Conservation (phyloP, 2,113 vertebrate genomes). For the Anguilla rostrata region DNA sequence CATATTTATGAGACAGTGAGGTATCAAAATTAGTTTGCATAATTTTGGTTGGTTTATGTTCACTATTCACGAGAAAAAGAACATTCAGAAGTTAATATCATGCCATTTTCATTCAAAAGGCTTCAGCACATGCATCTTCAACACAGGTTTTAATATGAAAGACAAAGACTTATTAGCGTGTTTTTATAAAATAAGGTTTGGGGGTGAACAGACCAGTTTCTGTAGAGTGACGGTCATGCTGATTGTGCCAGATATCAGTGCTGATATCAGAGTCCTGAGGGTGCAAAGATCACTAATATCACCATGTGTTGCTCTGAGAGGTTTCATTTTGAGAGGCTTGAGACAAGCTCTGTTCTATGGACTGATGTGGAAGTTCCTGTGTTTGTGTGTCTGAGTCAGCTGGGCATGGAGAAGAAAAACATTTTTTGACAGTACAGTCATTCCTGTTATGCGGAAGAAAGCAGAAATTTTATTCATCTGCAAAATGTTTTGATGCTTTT, state of each 20-base stretch:
- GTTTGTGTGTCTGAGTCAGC: not conserved
- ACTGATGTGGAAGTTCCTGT: not conserved
- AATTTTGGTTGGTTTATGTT: not conserved
- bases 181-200: not conserved
- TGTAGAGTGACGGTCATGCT: not conserved
- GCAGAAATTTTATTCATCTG: too few relatives aligned
- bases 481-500: too few relatives aligned
- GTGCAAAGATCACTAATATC: not conserved
- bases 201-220: not conserved
- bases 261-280: not conserved
- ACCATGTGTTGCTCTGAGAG: not conserved
- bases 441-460: not conserved
- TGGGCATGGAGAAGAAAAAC: not conserved
- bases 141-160: not conserved
- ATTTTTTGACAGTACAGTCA: not conserved
- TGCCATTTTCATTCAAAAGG: not conserved
- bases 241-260: not conserved
- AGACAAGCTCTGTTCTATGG: not conserved
- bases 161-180: not conserved
- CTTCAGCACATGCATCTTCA: not conserved
- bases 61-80: not conserved
- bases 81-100: not conserved
- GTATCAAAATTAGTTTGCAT: not conserved
- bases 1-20: not conserved
- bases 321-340: not conserved